These are phyloP conservation scores for Rhingia rostrata DNA, from an alignment of 2,888 invertebrate species.

Conservation along the genomic window DNA sequence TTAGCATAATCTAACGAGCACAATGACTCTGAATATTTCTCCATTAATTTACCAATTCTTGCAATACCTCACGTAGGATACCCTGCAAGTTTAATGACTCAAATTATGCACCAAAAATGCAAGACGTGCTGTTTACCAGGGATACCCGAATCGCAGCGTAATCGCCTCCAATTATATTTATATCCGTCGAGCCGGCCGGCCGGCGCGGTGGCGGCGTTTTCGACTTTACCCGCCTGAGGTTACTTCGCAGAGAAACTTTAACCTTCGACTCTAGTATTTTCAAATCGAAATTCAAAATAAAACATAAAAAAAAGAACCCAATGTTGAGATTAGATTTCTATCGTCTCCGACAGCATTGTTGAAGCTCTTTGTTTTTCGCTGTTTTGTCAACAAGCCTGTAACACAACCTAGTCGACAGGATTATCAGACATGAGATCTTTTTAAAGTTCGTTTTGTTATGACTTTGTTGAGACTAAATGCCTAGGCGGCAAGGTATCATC, in stretches of 20 bases:
- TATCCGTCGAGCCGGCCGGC: neutral
- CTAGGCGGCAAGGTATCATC: too few relatives aligned
- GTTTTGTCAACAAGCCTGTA: neutral
- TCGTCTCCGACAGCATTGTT: neutral
- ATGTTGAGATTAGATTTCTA: conserved; percentile 8
- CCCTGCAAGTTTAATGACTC: too few relatives aligned
- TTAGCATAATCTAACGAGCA: too few relatives aligned
- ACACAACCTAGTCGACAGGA: neutral
- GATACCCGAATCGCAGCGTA: too few relatives aligned
- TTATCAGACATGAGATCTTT: neutral
- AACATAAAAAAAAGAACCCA: neutral
- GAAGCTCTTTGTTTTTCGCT: neutral
- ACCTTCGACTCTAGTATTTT: conserved; percentile 18
- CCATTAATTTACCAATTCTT: too few relatives aligned
- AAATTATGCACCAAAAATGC: too few relatives aligned
- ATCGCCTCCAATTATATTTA: neutral
- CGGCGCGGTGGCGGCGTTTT: neutral
- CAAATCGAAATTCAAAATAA: neutral
- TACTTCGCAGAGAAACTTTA: conserved; percentile 19
- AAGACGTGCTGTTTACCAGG: too few relatives aligned
- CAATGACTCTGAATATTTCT: too few relatives aligned
- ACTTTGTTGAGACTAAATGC: neutral
- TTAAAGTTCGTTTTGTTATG: neutral
- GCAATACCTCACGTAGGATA: too few relatives aligned
- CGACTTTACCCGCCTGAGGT: conserved; percentile 17